Conservation (phyloP, 1,140 invertebrate species). For the Daktulosphaira vitifoliae region DNA sequence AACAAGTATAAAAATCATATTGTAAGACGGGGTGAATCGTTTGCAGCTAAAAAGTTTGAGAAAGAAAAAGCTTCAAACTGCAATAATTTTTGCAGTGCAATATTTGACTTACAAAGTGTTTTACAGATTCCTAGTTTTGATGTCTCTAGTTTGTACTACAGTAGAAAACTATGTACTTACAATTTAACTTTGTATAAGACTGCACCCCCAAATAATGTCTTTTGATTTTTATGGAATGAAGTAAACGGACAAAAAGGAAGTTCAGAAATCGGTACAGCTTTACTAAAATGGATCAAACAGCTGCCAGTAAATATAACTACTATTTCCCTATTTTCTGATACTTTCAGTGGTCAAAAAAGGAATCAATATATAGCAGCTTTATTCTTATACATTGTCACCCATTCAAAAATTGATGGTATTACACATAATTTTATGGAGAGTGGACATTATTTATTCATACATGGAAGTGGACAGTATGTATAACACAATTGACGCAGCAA, state of each 20-base stretch:
- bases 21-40: neutral
- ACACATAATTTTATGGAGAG: too few relatives aligned
- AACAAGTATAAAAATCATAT: slow-evolving; percentile 36
- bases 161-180: slow-evolving; percentile 38
- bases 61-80: slow-evolving; percentile 36
- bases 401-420: too few relatives aligned
- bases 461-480: slow-evolving; percentile 37
- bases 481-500: too few relatives aligned
- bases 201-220: neutral
- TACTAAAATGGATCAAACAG: too few relatives aligned
- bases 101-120: slow-evolving; percentile 40
- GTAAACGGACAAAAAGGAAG: slow-evolving; percentile 38
- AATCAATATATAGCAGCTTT: too few relatives aligned
- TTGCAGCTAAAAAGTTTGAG: slow-evolving; percentile 18
- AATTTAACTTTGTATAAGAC: slow-evolving; percentile 39
- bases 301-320: slow-evolving; percentile 35
- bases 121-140: slow-evolving; percentile 37
- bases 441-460: slow-evolving; percentile 4
- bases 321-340: slow-evolving; percentile 39
- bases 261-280: too few relatives aligned
- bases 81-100: slow-evolving; percentile 35
- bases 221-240: slow-evolving; percentile 38
- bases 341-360: slow-evolving; percentile 43
- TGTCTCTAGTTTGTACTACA: slow-evolving; percentile 38
- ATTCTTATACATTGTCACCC: too few relatives aligned